phyloP scores from a whole-genome alignment of 2,113 vertebrate species.

The Laticauda laticaudata region DNA sequence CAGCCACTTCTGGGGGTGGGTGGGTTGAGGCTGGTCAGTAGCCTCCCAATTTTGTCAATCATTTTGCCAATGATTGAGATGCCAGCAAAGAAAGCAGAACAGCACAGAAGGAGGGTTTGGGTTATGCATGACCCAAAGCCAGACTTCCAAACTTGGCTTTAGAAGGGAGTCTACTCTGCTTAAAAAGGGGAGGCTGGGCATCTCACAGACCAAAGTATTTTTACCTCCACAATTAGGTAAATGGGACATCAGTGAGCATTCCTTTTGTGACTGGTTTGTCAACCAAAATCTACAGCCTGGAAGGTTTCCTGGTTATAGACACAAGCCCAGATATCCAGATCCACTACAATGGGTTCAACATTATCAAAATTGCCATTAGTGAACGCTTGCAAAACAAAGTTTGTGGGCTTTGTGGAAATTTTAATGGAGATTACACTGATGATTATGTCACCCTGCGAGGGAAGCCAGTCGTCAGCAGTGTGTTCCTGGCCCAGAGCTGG shows the following conservation, averaged over 20 bases:
- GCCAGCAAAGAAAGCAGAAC: neutral
- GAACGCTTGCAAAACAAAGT: slow-evolving; percentile 97
- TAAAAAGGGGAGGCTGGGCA: neutral
- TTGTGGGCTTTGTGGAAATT: slow-evolving; percentile 96
- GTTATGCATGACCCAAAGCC: neutral
- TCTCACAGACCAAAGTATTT: neutral
- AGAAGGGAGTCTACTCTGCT: neutral
- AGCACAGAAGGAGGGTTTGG: neutral
- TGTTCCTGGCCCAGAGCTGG: slow-evolving; percentile 97
- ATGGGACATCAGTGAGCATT: slow-evolving; percentile 88
- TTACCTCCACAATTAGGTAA: slow-evolving; percentile 74
- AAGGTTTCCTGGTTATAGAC: slow-evolving; percentile 95
- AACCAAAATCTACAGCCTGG: slow-evolving; percentile 90
- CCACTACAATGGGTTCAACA: slow-evolving; percentile 91
- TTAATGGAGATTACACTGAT: slow-evolving; percentile 89
- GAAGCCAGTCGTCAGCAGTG: slow-evolving; percentile 84
- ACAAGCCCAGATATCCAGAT: slow-evolving; percentile 93
- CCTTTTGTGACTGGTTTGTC: slow-evolving; percentile 92
- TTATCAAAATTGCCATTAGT: slow-evolving; percentile 90
- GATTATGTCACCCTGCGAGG: slow-evolving; percentile 93
- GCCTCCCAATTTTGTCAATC: neutral
- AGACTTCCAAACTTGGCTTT: neutral
- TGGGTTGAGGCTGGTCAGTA: neutral
- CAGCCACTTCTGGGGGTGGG: neutral
- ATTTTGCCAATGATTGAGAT: neutral